phyloP scores from a whole-genome alignment of 1,140 invertebrate genomes.

The Heterodera carotae region DNA sequence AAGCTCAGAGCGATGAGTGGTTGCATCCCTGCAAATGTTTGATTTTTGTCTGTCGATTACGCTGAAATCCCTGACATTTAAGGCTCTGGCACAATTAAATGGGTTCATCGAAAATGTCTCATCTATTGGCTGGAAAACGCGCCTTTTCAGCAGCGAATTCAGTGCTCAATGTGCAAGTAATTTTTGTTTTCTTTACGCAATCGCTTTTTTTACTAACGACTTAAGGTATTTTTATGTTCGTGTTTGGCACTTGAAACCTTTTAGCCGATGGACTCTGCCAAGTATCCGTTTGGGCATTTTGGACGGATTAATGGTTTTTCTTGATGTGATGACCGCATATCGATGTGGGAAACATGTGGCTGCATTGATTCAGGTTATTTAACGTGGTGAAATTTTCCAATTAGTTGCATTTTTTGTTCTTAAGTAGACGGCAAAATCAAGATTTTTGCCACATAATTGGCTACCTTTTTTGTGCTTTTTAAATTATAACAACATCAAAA shows the following conservation, averaged over 20 bases:
- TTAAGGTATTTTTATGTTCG: constrained; percentile 10
- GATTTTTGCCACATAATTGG: too few relatives aligned
- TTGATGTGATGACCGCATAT: constrained; percentile 17
- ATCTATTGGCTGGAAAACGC: constrained; percentile 19
- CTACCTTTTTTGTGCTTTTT: too few relatives aligned
- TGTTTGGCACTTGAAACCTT: constrained; percentile 8
- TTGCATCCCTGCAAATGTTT: constrained; percentile 30
- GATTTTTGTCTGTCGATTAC: not conserved
- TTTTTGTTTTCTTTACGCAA: not conserved
- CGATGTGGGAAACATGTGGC: not conserved
- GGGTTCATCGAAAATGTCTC: constrained; percentile 23
- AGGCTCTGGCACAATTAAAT: constrained; percentile 31
- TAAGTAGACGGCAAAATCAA: too few relatives aligned
- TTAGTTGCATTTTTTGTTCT: not conserved
- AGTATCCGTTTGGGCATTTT: not conserved
- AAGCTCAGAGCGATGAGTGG: constrained; percentile 7
- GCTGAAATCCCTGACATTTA: not conserved
- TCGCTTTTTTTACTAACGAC: not conserved
- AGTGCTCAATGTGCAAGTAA: constrained; percentile 26
- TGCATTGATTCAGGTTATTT: constrained; percentile 5
- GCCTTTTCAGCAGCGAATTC: constrained; percentile 19
- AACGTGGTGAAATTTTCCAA: not conserved
- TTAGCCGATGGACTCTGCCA: constrained; percentile 10
- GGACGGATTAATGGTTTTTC: constrained; percentile 12
- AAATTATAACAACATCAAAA: too few relatives aligned